Evolutionary conservation across 2,888 invertebrate species (phyloP).

Genomic region (Oscheius sp.): DNA sequence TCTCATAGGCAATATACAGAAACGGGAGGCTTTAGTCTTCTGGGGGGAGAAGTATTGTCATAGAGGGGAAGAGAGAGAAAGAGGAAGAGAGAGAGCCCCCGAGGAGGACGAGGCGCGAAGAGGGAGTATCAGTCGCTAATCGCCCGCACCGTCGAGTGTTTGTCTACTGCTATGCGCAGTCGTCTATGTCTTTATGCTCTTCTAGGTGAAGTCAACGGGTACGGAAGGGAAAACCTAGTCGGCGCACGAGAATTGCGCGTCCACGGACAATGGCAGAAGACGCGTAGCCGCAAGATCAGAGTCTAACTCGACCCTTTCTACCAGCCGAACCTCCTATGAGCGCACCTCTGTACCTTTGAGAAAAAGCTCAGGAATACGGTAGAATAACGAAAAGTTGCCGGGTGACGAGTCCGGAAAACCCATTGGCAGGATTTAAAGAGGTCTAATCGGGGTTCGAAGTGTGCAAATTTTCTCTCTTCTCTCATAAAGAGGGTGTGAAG

Average conservation of each 20-base stretch:
- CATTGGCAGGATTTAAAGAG: neutral
- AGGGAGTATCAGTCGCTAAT: slow-evolving; percentile 35
- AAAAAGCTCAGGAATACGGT: too few species aligned
- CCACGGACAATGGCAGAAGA: too few species aligned
- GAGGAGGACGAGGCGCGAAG: slow-evolving; percentile 31
- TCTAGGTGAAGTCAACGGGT: too few species aligned
- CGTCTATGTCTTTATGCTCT: too few species aligned
- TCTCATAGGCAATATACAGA: too few species aligned
- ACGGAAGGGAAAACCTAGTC: too few species aligned
- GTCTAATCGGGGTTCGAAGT: slow-evolving; percentile 7
- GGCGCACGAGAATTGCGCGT: too few species aligned
- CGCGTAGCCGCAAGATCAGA: too few species aligned
- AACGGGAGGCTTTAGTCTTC: neutral
- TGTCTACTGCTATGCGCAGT: slow-evolving; percentile 9
- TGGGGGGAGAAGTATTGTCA: neutral
- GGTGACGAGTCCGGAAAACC: neutral
- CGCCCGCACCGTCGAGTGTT: slow-evolving; percentile 32
- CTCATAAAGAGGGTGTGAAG: slow-evolving; percentile 20
- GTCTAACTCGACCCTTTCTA: too few species aligned
- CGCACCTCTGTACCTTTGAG: too few species aligned
- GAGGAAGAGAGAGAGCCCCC: slow-evolving; percentile 6
- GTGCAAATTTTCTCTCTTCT: neutral
- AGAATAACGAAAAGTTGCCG: neutral
- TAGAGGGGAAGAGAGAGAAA: neutral
- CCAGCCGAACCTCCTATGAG: too few species aligned